phyloP scores from a whole-genome alignment of 1,140 invertebrate species.

The Brachionus paranguensis region DNA sequence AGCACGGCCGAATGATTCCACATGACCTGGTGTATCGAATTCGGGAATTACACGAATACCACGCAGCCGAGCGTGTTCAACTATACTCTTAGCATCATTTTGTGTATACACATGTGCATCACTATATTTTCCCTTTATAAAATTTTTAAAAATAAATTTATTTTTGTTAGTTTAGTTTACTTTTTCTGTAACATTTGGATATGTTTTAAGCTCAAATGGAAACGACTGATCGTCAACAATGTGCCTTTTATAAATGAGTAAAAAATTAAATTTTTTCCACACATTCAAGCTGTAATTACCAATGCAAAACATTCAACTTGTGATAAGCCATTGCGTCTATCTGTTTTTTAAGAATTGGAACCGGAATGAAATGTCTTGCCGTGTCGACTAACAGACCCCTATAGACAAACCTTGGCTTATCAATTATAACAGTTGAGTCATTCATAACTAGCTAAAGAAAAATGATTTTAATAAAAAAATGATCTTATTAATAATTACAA shows the following conservation, averaged over 20 bases:
- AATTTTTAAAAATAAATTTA: neutral
- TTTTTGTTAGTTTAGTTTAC: slow-evolving; percentile 42
- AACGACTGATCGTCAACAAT: slow-evolving; percentile 85
- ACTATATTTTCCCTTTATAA: slow-evolving; percentile 48
- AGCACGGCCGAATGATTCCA: slow-evolving; percentile 2
- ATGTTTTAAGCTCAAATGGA: slow-evolving; percentile 71
- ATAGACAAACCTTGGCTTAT: slow-evolving; percentile 60
- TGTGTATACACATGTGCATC: slow-evolving; percentile 66
- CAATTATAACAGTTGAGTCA: slow-evolving; percentile 42
- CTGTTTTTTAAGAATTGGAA: slow-evolving; percentile 34
- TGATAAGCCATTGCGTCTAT: slow-evolving; percentile 69
- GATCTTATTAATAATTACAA: neutral
- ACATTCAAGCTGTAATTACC: slow-evolving; percentile 62
- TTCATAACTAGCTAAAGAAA: slow-evolving; percentile 42
- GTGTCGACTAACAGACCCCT: slow-evolving; percentile 76
- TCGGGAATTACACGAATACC: slow-evolving; percentile 82
- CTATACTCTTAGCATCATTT: slow-evolving; percentile 63
- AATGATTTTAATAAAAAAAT: neutral
- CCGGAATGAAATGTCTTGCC: slow-evolving; percentile 69
- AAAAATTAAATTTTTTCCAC: neutral
- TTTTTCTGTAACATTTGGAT: slow-evolving; percentile 60
- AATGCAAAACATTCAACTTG: slow-evolving; percentile 86
- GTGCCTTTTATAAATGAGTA: slow-evolving; percentile 75
- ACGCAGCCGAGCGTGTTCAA: slow-evolving; percentile 70
- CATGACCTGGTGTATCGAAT: slow-evolving; percentile 80